Conservation (phyloP, 2,888 invertebrate species). For the Diogma glabrata region DNA sequence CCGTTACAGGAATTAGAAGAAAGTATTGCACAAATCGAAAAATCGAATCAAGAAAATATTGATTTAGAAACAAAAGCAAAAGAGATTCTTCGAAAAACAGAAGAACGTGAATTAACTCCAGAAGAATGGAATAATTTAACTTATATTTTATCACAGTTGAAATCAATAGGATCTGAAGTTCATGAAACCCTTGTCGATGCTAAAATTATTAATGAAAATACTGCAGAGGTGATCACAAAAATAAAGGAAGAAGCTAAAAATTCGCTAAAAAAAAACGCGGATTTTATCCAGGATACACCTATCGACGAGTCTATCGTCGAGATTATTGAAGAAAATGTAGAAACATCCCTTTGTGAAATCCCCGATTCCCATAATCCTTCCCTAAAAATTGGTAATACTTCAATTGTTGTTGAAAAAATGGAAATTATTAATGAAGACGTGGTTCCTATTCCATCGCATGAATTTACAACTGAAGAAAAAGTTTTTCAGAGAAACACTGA, state of each 20-base stretch:
- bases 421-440: no score
- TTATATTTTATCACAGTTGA: conserved; percentile 40
- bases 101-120: conserved; percentile 37
- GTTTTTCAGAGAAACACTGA: no score
- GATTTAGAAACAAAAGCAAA: conserved; percentile 37
- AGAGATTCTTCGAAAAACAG: conserved; percentile 35
- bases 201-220: conserved; percentile 18
- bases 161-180: conserved; percentile 42
- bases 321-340: no score
- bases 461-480: no score
- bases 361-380: no score
- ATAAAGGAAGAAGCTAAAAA: conserved; percentile 35
- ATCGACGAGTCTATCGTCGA: conserved; percentile 5
- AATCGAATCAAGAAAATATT: conserved; percentile 30
- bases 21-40: conserved; percentile 19
- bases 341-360: no score
- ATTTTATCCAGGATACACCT: conserved; percentile 10
- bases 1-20: conserved; percentile 23
- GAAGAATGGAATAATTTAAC: conserved; percentile 35
- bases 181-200: conserved; percentile 37
- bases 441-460: no score
- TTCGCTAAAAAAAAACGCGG: conserved; percentile 34
- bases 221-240: conserved; percentile 17
- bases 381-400: no score
- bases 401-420: no score